phyloP scores from a whole-genome alignment of 2,888 invertebrate species.

The Oegoconia quadripuncta region DNA sequence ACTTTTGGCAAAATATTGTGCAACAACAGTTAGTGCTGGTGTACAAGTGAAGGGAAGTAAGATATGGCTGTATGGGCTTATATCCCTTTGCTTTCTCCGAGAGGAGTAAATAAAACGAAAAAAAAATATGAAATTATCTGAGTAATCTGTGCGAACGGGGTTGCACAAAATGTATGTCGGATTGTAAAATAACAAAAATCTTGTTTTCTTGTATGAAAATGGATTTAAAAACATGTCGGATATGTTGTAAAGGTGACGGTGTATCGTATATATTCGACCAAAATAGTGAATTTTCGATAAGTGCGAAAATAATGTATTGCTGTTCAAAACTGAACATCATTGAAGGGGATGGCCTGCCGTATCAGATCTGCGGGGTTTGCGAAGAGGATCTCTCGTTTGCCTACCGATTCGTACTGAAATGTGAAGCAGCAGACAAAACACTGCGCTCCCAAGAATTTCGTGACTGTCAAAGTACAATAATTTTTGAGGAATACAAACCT shows the following conservation, averaged over 20 bases:
- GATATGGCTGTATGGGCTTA: too few species aligned
- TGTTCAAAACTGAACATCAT: conserved; percentile 41
- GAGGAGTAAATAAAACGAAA: too few species aligned
- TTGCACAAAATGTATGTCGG: too few species aligned
- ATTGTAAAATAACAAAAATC: too few species aligned
- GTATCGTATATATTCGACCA: conserved; percentile 35
- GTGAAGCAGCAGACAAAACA: conserved; percentile 48
- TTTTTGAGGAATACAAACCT: conserved; percentile 13
- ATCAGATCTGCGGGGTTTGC: conserved; percentile 43
- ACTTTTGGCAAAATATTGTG: too few species aligned
- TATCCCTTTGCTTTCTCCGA: too few species aligned
- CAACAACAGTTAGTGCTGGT: too few species aligned
- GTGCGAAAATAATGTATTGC: conserved; percentile 48
- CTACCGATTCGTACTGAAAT: conserved; percentile 50
- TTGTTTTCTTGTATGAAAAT: conserved; percentile 29
- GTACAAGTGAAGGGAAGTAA: too few species aligned
- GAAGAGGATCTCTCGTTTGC: conserved; percentile 37
- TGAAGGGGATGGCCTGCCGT: conserved; percentile 49
- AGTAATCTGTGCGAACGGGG: too few species aligned
- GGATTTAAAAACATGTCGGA: conserved; percentile 43
- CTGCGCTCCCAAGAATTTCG: conserved; percentile 29
- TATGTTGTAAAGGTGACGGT: conserved; percentile 47
- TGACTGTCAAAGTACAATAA: conserved; percentile 9
- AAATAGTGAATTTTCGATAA: conserved; percentile 25
- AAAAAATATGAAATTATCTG: too few species aligned